Conservation (phyloP, 2,113 vertebrate species). For the Nothobranchius furzeri region DNA sequence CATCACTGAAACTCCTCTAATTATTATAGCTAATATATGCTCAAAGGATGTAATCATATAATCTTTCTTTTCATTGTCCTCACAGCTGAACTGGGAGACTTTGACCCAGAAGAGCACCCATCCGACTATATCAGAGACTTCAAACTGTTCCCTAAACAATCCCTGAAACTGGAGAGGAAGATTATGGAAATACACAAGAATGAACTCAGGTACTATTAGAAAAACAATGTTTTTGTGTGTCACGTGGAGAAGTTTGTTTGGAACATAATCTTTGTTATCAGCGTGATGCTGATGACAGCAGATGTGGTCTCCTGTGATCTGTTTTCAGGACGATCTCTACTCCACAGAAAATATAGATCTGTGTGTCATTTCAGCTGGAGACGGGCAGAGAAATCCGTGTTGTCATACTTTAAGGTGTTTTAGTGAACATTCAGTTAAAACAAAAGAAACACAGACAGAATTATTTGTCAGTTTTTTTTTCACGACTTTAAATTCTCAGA, state of each 20-base stretch:
- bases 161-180: conserved; percentile 94
- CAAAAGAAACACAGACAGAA: not conserved
- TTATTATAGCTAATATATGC: not conserved
- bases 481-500: not conserved
- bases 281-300: conserved; percentile 28
- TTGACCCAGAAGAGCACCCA: conserved; percentile 91
- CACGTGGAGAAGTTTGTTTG: conserved; percentile 11
- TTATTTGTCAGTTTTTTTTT: no score
- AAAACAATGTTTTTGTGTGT: not conserved
- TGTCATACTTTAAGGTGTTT: not conserved
- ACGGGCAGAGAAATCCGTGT: conserved; percentile 6
- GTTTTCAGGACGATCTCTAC: conserved; percentile 7
- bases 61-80: not conserved
- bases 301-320: conserved; percentile 30
- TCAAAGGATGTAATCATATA: no score
- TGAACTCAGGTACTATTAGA: conserved; percentile 87
- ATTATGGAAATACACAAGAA: conserved; percentile 95
- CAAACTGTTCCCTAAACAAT: conserved; percentile 96
- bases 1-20: not conserved
- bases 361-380: conserved; percentile 13
- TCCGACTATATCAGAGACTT: conserved; percentile 95
- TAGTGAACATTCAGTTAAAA: not conserved
- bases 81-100: conserved; percentile 94
- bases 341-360: conserved; percentile 13
- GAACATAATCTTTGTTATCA: conserved; percentile 6